Base-by-base conservation (phyloP, 2,797 vertebrate genomes). In the Clarias platycephalus region DNA sequence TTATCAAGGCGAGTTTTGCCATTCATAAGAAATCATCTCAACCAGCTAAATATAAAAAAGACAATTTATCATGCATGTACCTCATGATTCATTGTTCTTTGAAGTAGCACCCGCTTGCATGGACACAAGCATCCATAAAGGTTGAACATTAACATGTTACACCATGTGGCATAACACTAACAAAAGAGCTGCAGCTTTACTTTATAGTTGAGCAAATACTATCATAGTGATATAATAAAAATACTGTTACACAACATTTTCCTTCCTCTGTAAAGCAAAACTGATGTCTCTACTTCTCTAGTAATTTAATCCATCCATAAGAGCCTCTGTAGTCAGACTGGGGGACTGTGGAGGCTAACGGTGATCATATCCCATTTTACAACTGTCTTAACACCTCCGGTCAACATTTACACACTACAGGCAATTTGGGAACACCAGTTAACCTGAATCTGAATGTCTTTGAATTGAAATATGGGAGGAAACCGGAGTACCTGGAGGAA, bases 21-120 rank as follows among this genome's bases (percentile, higher is more conserved):
- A 58, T 79, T 77, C 77, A 7, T 22, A 70, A 83, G 34, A 31
- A 72, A 64, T 55, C 40, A 49, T 71, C 55, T 63, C 63, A 12
- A 68, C 22, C 82, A 78, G 40, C 62, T 40, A 37, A 60, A 22
- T 0, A 10, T 24, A 44, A 26, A 44, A 26, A 10, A 22, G 2
- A 68, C 62, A 18, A 31, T 26, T 20, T 72, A 72, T 31, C n/a
- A 63, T 5, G 6, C 18, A 16, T 40, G n/a, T 44, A 44, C 26
- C 34, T 79, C 58, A 40, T 5, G 24, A n/a, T 26, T 44, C 77
- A 49, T 64, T 75, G 49, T 28, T 64, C 37, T 64, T 1, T 62
- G 2, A 64, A 26, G 24, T 28, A 44, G 2, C 24, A 64, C 15
- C n/a, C 6, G 7, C n/a, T 0, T 34, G 28, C n/a, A 66, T 78